A percentile compares a stretch with the other conserved stretches of the same genome.
Conservation (phyloP, 2,113 vertebrate genomes). For the Girardinichthys multiradiatus region DNA sequence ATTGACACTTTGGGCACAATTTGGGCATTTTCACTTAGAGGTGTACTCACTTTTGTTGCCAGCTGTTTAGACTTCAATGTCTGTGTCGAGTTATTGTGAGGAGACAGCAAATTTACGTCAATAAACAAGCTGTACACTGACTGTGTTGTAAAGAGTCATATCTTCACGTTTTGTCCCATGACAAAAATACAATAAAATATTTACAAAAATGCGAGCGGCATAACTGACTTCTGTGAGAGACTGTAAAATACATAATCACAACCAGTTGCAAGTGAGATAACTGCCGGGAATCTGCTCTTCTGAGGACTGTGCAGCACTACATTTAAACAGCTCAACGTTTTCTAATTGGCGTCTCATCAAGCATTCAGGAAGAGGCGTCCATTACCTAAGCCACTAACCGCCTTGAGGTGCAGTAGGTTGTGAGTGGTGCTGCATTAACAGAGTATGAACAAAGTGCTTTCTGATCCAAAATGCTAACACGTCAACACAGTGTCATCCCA, state of each 20-base stretch:
- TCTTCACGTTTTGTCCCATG: too few species aligned
- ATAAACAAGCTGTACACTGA: too few species aligned
- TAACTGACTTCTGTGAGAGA: too few species aligned
- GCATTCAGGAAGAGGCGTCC: background rate
- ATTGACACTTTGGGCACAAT: too few species aligned
- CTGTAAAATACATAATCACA: background rate
- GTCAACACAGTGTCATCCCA: conserved; percentile 1
- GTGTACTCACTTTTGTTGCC: too few species aligned
- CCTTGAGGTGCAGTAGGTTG: conserved; percentile 20
- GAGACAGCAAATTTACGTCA: too few species aligned
- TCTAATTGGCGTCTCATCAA: background rate
- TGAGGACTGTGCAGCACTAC: background rate
- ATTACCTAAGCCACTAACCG: conserved; percentile 12
- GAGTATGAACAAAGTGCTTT: conserved; percentile 51
- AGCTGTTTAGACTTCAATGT: too few species aligned
- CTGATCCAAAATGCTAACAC: conserved; percentile 33
- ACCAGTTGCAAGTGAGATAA: background rate
- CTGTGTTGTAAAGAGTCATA: too few species aligned
- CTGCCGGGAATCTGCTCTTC: background rate
- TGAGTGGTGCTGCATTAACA: conserved; percentile 27
- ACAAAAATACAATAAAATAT: too few species aligned
- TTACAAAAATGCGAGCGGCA: too few species aligned
- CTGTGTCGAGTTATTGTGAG: too few species aligned
- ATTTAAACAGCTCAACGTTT: background rate
- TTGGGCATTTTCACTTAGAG: too few species aligned